Evolutionary conservation across 2,797 vertebrate species (phyloP), one percentile per base, ranked within the genome.

Genomic region (Monodelphis domestica): DNA sequence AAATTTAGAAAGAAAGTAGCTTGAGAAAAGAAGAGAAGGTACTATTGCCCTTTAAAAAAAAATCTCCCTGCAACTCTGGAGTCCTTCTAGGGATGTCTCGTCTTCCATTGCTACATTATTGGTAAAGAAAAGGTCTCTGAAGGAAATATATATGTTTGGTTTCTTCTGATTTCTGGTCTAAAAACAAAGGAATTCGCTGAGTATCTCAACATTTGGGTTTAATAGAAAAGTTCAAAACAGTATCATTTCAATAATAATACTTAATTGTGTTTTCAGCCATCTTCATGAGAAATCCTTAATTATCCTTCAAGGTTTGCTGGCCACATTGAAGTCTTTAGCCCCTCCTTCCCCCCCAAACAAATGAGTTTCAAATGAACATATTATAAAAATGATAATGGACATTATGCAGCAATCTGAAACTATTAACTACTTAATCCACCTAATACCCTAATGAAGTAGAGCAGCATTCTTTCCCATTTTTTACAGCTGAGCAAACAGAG

Each of bases 91-190:
- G 92, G 96, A 95, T 95, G 51, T 55, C 94, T 96, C 95, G 56
- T 92, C 21, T 84, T 92, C 21, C 45, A 94, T 96, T 97, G 89
- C 96, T 96, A 88, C 94, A 95, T 98, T 97, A 97, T 97, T 97
- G 96, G 97, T 95, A 95, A 70, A 91, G 95, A 95, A 95, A 95
- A 97, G 95, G 96, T 97, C 96, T 98, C 96, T 94, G 91, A 91
- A 96, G 96, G 92, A 98, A 98, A 97, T 97, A 98, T 94, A 90
- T 96, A 89, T 98, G 94, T 97, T 98, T 97, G 95, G 92, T 97
- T 97, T 98, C 92, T 94, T 97, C 94, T 96, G 93, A 93, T 95
- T 94, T 87, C 92, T 88, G 93, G 87, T 88, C 91, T 95, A 95
- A 97, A 97, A 97, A 98, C 95, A 97, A 96, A 97, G 95, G 95